Conservation (phyloP, 2,888 invertebrate species). For the Sthenelais limicola region DNA sequence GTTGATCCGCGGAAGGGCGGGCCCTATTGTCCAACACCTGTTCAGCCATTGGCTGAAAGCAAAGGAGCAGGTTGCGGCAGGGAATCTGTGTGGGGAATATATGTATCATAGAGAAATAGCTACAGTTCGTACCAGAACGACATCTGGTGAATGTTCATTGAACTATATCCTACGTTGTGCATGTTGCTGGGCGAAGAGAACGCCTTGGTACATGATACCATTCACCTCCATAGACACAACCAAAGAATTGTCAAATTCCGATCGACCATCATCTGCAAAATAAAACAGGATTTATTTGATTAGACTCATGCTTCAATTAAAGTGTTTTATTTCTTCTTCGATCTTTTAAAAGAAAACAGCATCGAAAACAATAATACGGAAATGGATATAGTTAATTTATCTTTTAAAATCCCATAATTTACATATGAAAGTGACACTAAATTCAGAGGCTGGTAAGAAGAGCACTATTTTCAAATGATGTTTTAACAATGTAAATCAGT, state of each 20-base stretch:
- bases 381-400: too few relatives aligned
- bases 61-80: background rate
- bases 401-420: too few relatives aligned
- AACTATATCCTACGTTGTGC: conserved; percentile 54
- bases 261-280: conserved; percentile 81
- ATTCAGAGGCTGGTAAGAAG: too few relatives aligned
- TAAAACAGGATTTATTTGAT: too few relatives aligned
- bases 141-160: background rate
- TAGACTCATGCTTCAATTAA: too few relatives aligned
- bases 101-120: background rate
- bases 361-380: too few relatives aligned
- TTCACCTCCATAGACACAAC: conserved; percentile 97
- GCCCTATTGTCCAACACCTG: conserved; percentile 15
- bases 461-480: too few relatives aligned
- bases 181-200: conserved; percentile 79
- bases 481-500: too few relatives aligned
- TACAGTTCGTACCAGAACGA: conserved; percentile 20
- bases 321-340: too few relatives aligned
- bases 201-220: conserved; percentile 95
- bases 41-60: conserved; percentile 20
- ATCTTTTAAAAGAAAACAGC: too few relatives aligned
- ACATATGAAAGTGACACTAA: too few relatives aligned
- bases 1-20: background rate
- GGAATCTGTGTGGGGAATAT: conserved; percentile 12
- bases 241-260: conserved; percentile 87